These are phyloP conservation scores for Pandemis heparana DNA, from an alignment of 2,888 invertebrate genomes.

Conservation along the genomic window DNA sequence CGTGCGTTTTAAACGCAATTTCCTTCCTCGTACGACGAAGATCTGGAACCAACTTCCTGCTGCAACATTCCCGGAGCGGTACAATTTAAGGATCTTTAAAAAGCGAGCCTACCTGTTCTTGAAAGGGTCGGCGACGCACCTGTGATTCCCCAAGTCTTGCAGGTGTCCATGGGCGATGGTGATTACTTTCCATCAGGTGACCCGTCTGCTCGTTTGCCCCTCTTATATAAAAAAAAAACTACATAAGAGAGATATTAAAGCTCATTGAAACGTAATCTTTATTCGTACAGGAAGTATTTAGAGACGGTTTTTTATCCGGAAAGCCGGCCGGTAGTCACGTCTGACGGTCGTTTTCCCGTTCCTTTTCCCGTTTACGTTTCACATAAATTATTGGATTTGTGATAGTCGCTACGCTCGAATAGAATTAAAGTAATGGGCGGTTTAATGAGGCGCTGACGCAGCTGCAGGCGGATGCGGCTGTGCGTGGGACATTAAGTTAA, in stretches of 20 bases:
- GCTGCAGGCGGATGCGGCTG: neutral
- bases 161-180: no score
- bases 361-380: constrained; percentile 28
- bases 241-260: constrained; percentile 14
- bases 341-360: constrained; percentile 34
- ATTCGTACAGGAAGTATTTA: constrained; percentile 35
- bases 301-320: constrained; percentile 36
- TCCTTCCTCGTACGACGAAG: no score
- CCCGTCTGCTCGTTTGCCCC: no score
- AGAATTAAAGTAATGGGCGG: constrained; percentile 3
- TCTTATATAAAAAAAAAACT: no score
- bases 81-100: no score
- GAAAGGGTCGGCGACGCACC: no score
- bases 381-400: constrained; percentile 38
- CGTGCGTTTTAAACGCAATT: no score
- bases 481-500: neutral
- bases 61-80: no score
- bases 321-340: constrained; percentile 35
- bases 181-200: no score
- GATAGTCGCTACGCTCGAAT: neutral
- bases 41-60: no score
- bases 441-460: neutral
- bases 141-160: no score
- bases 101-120: no score
- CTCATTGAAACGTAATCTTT: constrained; percentile 23